Evolutionary conservation across 2,888 invertebrate genomes (phyloP).

Genomic region (Seira sanloemensis): DNA sequence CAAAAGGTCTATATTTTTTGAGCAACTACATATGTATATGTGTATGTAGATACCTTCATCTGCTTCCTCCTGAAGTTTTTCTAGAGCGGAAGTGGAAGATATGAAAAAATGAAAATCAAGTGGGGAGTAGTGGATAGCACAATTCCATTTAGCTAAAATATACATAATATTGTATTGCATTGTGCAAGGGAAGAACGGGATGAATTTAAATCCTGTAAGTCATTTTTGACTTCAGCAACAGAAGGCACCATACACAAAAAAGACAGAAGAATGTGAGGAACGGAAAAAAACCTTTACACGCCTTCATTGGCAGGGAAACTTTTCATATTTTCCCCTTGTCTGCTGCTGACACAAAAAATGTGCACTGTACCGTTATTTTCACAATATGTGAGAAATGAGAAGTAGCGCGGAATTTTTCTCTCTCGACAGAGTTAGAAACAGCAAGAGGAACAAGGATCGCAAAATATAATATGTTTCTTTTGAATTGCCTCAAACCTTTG

Average conservation of each 20-base stretch:
- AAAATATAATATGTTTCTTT: neutral
- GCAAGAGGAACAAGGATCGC: neutral
- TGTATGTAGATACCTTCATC: too few species aligned
- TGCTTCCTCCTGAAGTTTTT: too few species aligned
- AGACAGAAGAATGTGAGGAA: neutral
- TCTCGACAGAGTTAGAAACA: too few species aligned
- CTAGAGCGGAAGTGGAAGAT: neutral
- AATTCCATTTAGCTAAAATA: neutral
- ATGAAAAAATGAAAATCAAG: neutral
- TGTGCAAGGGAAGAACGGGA: neutral
- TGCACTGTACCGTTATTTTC: neutral
- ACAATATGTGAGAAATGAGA: neutral
- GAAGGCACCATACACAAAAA: neutral
- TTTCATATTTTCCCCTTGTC: neutral
- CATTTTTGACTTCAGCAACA: neutral
- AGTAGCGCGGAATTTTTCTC: neutral
- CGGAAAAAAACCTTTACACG: neutral
- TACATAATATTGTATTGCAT: too few species aligned
- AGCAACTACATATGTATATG: too few species aligned
- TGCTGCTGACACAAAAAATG: neutral
- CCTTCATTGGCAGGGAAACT: slow-evolving; percentile 1
- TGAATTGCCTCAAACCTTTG: too few species aligned
- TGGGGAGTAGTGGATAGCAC: neutral
- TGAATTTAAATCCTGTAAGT: neutral
- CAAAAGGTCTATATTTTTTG: too few species aligned